Conservation (phyloP, 1,140 invertebrate genomes). For the Drosophila pruinosa region DNA sequence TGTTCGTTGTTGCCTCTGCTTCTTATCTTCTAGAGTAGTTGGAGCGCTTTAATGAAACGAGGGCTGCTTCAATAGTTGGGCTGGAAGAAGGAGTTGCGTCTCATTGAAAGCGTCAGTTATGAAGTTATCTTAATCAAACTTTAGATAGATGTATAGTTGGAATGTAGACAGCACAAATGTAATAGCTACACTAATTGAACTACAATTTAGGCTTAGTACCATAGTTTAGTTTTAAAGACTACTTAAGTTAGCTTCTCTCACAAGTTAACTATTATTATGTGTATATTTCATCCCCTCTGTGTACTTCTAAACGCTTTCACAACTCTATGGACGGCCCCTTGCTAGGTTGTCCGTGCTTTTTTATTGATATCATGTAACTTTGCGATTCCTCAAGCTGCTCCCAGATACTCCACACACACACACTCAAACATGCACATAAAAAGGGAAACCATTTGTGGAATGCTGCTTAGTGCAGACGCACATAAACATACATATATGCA, state of each 20-base stretch:
- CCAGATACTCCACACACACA: neutral
- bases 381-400: conserved; percentile 47
- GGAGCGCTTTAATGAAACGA: conserved; percentile 9
- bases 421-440: neutral
- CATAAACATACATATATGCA: conserved; percentile 17
- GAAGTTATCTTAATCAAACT: no score
- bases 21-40: conserved; percentile 22
- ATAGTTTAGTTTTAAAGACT: no score
- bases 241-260: no score
- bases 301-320: neutral
- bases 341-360: conserved; percentile 32
- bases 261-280: no score
- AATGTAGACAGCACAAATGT: no score
- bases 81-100: neutral
- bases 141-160: neutral
- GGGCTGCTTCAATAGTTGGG: neutral
- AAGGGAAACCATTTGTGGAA: conserved; percentile 55
- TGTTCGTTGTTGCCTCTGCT: conserved; percentile 25
- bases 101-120: neutral
- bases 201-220: no score
- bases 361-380: conserved; percentile 72
- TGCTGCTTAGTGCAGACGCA: conserved; percentile 38
- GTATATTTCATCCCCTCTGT: no score
- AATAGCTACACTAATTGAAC: no score
- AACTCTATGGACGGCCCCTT: neutral